Evolutionary conservation across 2,888 invertebrate genomes (phyloP).

Genomic region (Daptonema setosum): DNA sequence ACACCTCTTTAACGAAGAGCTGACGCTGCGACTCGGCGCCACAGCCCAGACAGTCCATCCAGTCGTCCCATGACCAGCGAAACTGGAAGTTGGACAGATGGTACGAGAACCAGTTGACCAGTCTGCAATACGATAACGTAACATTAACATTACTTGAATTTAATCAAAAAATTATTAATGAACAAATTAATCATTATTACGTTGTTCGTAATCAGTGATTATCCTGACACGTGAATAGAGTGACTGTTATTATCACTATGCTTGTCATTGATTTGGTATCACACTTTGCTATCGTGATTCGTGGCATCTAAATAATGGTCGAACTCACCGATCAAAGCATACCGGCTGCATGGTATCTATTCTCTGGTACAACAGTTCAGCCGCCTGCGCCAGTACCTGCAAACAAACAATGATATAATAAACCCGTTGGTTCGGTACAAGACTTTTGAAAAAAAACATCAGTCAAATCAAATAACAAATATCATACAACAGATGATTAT

Average conservation of each 20-base stretch:
- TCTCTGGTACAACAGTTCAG: slow-evolving; percentile 81
- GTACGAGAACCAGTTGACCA: slow-evolving; percentile 89
- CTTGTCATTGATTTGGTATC: too few relatives aligned
- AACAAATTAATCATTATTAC: neutral
- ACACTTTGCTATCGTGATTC: too few relatives aligned
- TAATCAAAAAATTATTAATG: slow-evolving; percentile 4
- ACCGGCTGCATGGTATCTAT: slow-evolving; percentile 90
- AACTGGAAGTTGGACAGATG: slow-evolving; percentile 98
- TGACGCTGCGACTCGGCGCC: slow-evolving; percentile 53
- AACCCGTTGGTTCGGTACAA: neutral
- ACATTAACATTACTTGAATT: neutral
- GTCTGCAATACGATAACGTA: slow-evolving; percentile 44
- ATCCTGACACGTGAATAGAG: too few relatives aligned
- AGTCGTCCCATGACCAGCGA: slow-evolving; percentile 73
- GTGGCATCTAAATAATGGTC: too few relatives aligned
- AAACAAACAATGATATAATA: slow-evolving; percentile 3
- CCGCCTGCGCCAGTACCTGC: slow-evolving; percentile 61
- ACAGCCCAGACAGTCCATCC: slow-evolving; percentile 28
- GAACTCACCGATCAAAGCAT: slow-evolving; percentile 64
- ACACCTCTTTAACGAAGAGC: slow-evolving; percentile 73
- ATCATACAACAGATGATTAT: too few relatives aligned
- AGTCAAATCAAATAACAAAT: too few relatives aligned
- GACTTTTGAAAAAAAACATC: neutral
- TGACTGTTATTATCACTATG: too few relatives aligned
- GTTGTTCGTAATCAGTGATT: too few relatives aligned